Evolutionary conservation across 2,797 vertebrate genomes (phyloP), one percentile per base, ranked within the genome.

Genomic region (Florisuga fusca): DNA sequence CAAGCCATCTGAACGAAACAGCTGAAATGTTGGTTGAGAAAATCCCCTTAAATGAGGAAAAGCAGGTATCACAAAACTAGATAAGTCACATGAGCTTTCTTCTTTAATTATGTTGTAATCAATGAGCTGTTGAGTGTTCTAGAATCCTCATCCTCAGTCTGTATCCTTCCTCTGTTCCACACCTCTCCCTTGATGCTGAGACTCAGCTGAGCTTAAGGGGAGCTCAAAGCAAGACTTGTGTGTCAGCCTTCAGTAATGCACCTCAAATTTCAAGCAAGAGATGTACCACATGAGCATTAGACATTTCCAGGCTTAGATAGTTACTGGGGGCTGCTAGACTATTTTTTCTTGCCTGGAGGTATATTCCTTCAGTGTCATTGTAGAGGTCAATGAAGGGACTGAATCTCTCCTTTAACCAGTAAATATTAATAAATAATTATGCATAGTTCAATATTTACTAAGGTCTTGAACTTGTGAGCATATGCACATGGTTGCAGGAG

Each of bases 341-440:
- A 6, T 34, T 83, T 45, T 45, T 9, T 57, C 58, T 84, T 64
- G 41, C 27, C 31, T 31, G 12, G 6, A 1, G 27, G 11, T 33
- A 15, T 79, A 66, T 82, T 73, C 41, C 25, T 74, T 19, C 25
- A 15, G 33, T 78, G 20, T 45, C 16, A 2, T 27, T 4, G 11
- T 33, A 81, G 45, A 55, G 69, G 74, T 55, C 0, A 3, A 0
- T 26, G 45, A 21, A 82, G 12, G 38, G 46, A 7, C 45, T 59
- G 33, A 38, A 73, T 64, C 43, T 68, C 13, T 84, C 74, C 33
- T 7, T 88, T 62, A 75, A 41, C 29, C 41, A 57, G 46, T 33
- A 73, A 81, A 69, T 89, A 68, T 63, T 77, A 86, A 76, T 88
- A 66, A 86, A 27, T 84, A 71, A 71, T 58, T 36, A 22, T 5